Conservation (phyloP, 2,797 vertebrate species). For the Phrynocephalus forsythii region DNA sequence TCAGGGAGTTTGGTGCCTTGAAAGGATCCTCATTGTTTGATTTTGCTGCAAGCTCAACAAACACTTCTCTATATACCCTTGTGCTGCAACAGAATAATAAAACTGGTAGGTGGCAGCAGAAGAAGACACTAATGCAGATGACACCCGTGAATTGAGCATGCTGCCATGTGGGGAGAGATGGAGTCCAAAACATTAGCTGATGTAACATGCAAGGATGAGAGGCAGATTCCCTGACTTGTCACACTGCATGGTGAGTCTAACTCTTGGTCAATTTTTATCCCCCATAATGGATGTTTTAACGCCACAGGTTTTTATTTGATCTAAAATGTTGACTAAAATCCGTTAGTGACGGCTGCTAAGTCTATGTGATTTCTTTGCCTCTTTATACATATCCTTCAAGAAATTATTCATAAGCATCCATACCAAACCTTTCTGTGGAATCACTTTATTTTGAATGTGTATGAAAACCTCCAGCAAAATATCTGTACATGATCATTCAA, state of each 20-base stretch:
- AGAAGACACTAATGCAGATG: constrained; percentile 71
- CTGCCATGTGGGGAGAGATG: constrained; percentile 65
- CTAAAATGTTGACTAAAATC: constrained; percentile 10
- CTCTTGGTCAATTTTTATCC: constrained; percentile 63
- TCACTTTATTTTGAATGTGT: neutral
- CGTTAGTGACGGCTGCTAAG: neutral
- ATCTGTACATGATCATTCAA: neutral
- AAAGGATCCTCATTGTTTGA: constrained; percentile 56
- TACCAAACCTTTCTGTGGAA: neutral
- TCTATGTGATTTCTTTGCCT: neutral
- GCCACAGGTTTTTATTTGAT: neutral
- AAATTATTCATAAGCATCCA: constrained; percentile 12
- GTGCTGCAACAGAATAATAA: constrained; percentile 83
- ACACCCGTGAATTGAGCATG: constrained; percentile 68
- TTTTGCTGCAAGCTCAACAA: constrained; percentile 74
- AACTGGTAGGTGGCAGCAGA: constrained; percentile 80
- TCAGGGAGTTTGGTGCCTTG: constrained; percentile 56
- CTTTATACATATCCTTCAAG: neutral
- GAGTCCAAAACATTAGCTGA: constrained; percentile 62
- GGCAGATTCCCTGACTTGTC: constrained; percentile 58
- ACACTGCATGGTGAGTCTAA: constrained; percentile 72
- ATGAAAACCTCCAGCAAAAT: constrained; percentile 6
- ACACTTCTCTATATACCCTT: constrained; percentile 81
- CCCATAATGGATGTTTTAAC: constrained; percentile 37
- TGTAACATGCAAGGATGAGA: constrained; percentile 63